These are phyloP conservation scores for Rhingia campestris DNA, from an alignment of 2,888 invertebrate genomes.

Conservation along the genomic window DNA sequence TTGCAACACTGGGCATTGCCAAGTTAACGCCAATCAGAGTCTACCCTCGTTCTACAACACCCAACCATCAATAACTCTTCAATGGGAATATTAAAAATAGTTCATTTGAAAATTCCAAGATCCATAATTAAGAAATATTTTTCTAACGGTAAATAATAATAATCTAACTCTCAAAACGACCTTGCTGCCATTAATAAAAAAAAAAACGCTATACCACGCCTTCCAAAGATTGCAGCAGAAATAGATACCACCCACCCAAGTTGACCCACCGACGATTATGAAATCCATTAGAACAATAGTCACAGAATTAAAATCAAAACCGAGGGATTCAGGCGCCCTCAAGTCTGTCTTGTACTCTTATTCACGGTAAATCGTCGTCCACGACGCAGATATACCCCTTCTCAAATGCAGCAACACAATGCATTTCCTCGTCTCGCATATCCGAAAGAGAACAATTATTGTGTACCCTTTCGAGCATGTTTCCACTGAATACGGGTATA, in stretches of 20 bases:
- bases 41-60: too few relatives aligned
- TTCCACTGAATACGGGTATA: conserved; percentile 43
- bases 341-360: neutral
- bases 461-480: conserved; percentile 54
- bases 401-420: conserved; percentile 11
- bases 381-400: neutral
- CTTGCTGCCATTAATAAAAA: neutral
- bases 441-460: conserved; percentile 18
- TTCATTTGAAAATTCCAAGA: too few relatives aligned
- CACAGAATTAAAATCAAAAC: neutral
- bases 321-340: conserved; percentile 16
- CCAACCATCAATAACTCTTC: too few relatives aligned
- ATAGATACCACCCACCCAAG: conserved; percentile 5
- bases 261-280: conserved; percentile 11
- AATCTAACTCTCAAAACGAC: neutral
- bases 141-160: too few relatives aligned
- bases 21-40: too few relatives aligned
- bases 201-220: neutral
- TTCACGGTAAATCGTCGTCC: conserved; percentile 3
- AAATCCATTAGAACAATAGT: conserved; percentile 32
- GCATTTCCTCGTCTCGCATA: conserved; percentile 45
- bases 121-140: too few relatives aligned
- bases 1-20: too few relatives aligned
- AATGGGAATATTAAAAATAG: too few relatives aligned
- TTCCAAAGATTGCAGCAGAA: neutral